Evolutionary conservation across 1,140 invertebrate genomes (phyloP).

Genomic region (Cherax destructor): DNA sequence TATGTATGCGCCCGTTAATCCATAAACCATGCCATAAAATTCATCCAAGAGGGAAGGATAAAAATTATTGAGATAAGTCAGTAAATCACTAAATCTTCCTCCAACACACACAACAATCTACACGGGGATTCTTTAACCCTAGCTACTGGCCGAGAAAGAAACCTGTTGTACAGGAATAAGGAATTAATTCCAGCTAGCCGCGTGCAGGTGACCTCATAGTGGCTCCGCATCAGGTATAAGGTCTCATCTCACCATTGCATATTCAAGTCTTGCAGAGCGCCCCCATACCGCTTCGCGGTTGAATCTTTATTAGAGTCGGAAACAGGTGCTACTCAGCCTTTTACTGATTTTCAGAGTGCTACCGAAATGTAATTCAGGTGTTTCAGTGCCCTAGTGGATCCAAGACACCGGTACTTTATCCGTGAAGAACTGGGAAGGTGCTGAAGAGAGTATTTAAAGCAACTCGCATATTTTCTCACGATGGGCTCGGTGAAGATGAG

Average conservation of each 20-base stretch:
- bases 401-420: too few species aligned
- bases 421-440: too few species aligned
- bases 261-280: background rate
- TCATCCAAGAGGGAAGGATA: background rate
- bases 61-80: background rate
- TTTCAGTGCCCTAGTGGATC: too few species aligned
- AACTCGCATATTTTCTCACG: background rate
- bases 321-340: too few species aligned
- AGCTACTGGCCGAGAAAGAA: background rate
- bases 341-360: too few species aligned
- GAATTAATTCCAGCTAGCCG: constrained; percentile 22
- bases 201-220: constrained; percentile 3
- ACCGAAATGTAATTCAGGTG: too few species aligned
- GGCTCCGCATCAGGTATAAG: background rate
- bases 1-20: background rate
- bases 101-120: background rate
- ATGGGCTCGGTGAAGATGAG: background rate
- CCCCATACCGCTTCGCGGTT: too few species aligned
- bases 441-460: background rate
- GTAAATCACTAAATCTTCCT: constrained; percentile 14
- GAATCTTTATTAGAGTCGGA: too few species aligned
- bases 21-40: background rate
- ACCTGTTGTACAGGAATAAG: background rate
- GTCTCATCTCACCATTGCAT: background rate
- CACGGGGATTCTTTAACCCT: background rate